A percentile compares a stretch with the other conserved stretches of the same genome.
Conservation (phyloP, 2,888 invertebrate genomes). For the Rhabditoides inermis region DNA sequence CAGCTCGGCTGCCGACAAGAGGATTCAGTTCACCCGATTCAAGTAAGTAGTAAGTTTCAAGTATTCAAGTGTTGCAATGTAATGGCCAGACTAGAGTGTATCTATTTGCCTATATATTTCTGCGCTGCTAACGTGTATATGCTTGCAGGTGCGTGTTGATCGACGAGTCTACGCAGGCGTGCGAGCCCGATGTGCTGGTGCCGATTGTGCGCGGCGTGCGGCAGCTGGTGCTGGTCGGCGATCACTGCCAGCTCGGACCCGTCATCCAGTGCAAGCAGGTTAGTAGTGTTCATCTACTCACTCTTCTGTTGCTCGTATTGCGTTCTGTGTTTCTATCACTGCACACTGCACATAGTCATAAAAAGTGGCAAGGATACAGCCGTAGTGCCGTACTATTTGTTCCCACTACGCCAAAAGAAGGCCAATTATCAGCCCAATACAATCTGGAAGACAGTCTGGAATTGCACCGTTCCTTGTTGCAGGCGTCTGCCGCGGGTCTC, state of each 20-base stretch:
- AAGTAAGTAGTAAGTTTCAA: conserved; percentile 8
- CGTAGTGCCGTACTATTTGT: too few relatives aligned
- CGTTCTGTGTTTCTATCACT: too few relatives aligned
- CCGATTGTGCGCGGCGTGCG: conserved; percentile 93
- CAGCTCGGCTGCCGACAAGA: conserved; percentile 92
- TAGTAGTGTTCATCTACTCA: neutral
- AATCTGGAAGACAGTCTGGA: too few relatives aligned
- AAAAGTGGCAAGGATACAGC: too few relatives aligned
- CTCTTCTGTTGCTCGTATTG: too few relatives aligned
- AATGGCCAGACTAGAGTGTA: neutral
- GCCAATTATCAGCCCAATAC: too few relatives aligned
- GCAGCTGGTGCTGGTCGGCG: conserved; percentile 91
- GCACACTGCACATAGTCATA: too few relatives aligned
- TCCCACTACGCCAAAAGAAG: too few relatives aligned
- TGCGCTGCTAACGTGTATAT: too few relatives aligned
- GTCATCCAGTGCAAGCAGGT: conserved; percentile 79
- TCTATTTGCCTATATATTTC: neutral
- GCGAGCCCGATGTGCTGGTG: conserved; percentile 66
- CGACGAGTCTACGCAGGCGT: conserved; percentile 59
- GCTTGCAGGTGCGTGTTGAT: conserved; percentile 47
- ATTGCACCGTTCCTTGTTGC: too few relatives aligned
- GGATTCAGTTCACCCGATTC: conserved; percentile 75
- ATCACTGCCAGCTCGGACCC: conserved; percentile 96
- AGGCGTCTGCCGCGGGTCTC: conserved; percentile 89
- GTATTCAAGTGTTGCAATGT: neutral